A percentile compares a stretch with the other conserved stretches of the same genome.
Evolutionary conservation across 2,888 invertebrate genomes (phyloP).

Genomic region (Ephialtes manifestator): DNA sequence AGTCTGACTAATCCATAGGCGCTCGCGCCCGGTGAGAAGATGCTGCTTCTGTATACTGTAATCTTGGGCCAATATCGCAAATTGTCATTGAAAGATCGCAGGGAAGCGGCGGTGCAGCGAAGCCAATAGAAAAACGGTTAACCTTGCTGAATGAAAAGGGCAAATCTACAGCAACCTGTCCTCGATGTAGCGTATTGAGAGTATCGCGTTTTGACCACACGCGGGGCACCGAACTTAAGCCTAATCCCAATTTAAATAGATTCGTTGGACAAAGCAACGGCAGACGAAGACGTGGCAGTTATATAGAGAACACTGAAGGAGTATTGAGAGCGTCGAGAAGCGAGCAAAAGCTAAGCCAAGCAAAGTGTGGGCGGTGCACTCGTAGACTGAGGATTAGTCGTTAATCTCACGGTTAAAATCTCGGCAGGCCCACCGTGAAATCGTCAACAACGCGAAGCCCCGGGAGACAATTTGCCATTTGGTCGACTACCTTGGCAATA

Average conservation of each 20-base stretch:
- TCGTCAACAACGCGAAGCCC: slow-evolving; percentile 74
- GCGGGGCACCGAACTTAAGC: slow-evolving; percentile 47
- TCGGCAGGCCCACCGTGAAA: slow-evolving; percentile 75
- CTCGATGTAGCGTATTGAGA: slow-evolving; percentile 64
- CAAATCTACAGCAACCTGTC: slow-evolving; percentile 56
- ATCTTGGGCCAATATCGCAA: slow-evolving; percentile 71
- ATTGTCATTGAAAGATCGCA: slow-evolving; percentile 59
- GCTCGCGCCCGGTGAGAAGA: slow-evolving; percentile 34
- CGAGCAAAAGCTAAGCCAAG: slow-evolving; percentile 10
- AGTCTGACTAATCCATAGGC: slow-evolving; percentile 58
- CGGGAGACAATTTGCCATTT: slow-evolving; percentile 46
- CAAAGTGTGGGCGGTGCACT: slow-evolving; percentile 72
- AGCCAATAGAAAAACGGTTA: slow-evolving; percentile 41
- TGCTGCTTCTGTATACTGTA: slow-evolving; percentile 18
- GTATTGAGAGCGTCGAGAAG: slow-evolving; percentile 14
- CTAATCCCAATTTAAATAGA: slow-evolving; percentile 81
- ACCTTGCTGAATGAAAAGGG: slow-evolving; percentile 21
- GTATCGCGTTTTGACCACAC: slow-evolving; percentile 66
- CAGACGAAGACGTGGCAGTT: slow-evolving; percentile 34
- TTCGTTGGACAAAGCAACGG: slow-evolving; percentile 72
- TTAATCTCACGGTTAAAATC: slow-evolving; percentile 72
- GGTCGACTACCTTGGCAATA: slow-evolving; percentile 19
- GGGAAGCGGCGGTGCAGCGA: slow-evolving; percentile 14
- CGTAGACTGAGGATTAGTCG: slow-evolving; percentile 72
- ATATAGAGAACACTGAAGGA: slow-evolving; percentile 11